Percentiles rank a stretch among this genome's conserved stretches.
Conservation (phyloP, 2,113 vertebrate genomes). For the Pithys albifrons region DNA sequence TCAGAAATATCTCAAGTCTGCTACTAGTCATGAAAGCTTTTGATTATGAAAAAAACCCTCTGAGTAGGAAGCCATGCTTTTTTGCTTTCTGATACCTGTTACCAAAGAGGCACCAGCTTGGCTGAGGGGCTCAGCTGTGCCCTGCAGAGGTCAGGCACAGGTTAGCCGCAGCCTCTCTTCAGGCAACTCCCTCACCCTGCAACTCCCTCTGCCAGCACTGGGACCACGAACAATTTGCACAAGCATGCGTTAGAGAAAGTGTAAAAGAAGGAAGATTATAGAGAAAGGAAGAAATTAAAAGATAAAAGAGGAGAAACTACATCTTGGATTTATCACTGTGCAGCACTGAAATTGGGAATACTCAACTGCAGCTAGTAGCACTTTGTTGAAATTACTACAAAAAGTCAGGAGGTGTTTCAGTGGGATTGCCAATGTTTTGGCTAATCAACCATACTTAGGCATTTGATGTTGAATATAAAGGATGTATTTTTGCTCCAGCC, state of each 20-base stretch:
- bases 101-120: not conserved
- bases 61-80: not conserved
- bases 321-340: not conserved
- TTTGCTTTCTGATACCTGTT: not conserved
- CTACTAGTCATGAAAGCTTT: not conserved
- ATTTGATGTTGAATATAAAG: not conserved
- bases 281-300: not conserved
- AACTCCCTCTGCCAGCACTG: not conserved
- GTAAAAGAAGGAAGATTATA: not conserved
- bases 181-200: not conserved
- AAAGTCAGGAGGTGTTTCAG: not conserved
- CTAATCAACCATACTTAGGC: rapidly evolving
- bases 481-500: not conserved
- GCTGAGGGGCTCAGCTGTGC: not conserved
- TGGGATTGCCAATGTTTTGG: not conserved
- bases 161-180: not conserved
- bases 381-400: not conserved
- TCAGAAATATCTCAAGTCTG: not conserved
- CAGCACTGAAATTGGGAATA: not conserved
- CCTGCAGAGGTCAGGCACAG: not conserved
- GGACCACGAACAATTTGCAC: not conserved
- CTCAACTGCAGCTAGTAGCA: not conserved
- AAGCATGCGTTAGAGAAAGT: not conserved
- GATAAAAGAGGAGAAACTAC: not conserved
- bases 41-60: not conserved